Evolutionary conservation across 2,888 invertebrate genomes (phyloP), one percentile per base, ranked within the genome.

Genomic region (Phaedon cochleariae): DNA sequence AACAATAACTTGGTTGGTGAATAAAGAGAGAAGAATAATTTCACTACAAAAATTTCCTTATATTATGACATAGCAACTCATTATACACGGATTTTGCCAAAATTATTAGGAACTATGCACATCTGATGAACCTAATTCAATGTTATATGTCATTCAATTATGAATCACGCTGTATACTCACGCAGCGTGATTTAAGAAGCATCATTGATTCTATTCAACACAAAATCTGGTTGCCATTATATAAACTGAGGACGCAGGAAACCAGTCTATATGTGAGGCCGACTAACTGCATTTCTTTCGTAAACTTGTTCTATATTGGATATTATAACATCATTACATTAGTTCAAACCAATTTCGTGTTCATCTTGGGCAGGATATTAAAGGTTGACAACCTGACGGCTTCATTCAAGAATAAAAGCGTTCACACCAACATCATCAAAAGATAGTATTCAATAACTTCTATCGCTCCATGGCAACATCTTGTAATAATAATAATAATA

Each of bases 201-300:
- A n/a, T n/a, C n/a, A n/a, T 55, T 17, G 41, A 55, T 41, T 55
- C 41, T 20, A 41, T 41, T 55, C 55, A 21, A 22, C 37, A 55
- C 34, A 10, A 34, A 55, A 55, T 55, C 55, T 55, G 55, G 55
- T 55, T 20, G 37, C 41, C 37, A n/a, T n/a, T n/a, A 54, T 54
- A 37, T 34, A 54, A 31, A 26, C 26, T 3, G 26, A 17, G 41
- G 41, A 55, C 55, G 37, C 20, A 12, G 22, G 9, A 55, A 41
- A 37, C 41, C 10, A 34, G 6, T 41, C 21, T 41, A 55, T 20
- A 26, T 21, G 55, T 41, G 21, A 55, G 55, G 37, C 41, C 55
- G 26, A 55, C 1, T 55, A 55, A 55, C 55, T 55, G 55, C 55
- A 22, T 55, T 12, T 55, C 55, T 55, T 10, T 37, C 18, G 37